These are phyloP conservation scores for Orientallactaga sibirica DNA, from an alignment of 2,797 vertebrate species.

Conservation along the genomic window DNA sequence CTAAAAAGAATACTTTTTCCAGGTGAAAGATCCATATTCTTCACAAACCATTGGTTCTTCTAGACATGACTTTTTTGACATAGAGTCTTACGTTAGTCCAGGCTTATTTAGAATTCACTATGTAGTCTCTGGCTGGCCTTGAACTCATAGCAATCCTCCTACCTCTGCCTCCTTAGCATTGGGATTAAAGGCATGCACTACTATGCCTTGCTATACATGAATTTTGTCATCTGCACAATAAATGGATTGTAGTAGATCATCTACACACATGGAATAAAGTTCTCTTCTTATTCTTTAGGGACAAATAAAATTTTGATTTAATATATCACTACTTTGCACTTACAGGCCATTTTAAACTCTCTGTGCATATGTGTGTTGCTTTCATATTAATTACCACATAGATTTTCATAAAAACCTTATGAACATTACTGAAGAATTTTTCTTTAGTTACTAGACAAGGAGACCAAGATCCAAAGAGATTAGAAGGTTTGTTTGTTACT, in stretches of 20 bases:
- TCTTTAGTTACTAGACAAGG: constrained; percentile 20
- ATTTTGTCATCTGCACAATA: constrained; percentile 64
- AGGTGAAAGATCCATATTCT: background rate
- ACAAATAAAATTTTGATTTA: constrained; percentile 48
- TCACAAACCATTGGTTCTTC: background rate
- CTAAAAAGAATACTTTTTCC: constrained; percentile 33
- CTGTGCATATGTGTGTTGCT: background rate
- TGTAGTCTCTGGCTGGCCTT: too few relatives aligned
- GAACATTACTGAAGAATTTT: constrained; percentile 44
- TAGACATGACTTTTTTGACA: constrained; percentile 39
- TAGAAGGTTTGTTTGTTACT: constrained; percentile 48
- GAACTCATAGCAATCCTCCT: too few relatives aligned
- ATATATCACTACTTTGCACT: constrained; percentile 27
- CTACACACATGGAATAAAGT: background rate
- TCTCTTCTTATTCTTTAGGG: constrained; percentile 47
- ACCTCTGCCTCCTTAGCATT: too few relatives aligned
- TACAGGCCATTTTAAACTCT: constrained; percentile 26
- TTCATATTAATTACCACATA: constrained; percentile 36
- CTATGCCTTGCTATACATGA: background rate
- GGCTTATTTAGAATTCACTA: too few relatives aligned
- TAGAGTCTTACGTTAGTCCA: too few relatives aligned
- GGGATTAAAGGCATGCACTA: too few relatives aligned
- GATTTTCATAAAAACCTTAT: constrained; percentile 44
- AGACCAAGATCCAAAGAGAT: constrained; percentile 26
- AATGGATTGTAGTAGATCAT: constrained; percentile 48